Percentiles rank a stretch among this genome's conserved stretches.
phyloP scores from a whole-genome alignment of 2,888 invertebrate species.

The Tetragonisca angustula region DNA sequence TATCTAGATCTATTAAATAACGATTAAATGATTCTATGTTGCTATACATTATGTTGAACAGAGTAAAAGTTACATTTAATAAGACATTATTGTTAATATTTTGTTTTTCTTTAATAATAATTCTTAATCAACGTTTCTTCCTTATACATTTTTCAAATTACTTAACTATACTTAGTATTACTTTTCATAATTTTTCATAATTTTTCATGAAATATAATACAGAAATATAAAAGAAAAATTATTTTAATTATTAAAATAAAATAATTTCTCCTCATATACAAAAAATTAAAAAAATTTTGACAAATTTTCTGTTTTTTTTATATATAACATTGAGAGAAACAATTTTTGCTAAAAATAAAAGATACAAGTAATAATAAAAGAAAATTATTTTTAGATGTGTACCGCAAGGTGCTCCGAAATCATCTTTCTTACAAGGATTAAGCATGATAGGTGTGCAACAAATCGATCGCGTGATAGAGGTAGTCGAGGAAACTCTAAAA shows the following conservation, averaged over 20 bases:
- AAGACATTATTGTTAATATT: background rate
- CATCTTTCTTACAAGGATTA: conserved; percentile 89
- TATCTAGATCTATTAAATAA: background rate
- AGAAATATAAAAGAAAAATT: background rate
- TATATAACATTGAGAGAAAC: background rate
- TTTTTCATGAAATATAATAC: no score
- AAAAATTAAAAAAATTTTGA: background rate
- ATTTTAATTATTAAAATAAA: background rate
- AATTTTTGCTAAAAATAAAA: no score
- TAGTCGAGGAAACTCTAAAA: conserved; percentile 98
- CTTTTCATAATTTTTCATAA: no score
- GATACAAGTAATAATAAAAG: background rate
- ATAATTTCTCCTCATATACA: background rate
- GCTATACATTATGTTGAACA: background rate
- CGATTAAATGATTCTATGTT: background rate
- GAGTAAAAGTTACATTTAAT: background rate
- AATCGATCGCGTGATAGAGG: conserved; percentile 98
- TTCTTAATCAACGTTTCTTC: background rate
- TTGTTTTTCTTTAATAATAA: background rate
- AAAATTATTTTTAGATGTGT: conserved; percentile 87
- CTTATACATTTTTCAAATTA: no score
- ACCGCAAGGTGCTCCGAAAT: conserved; percentile 95
- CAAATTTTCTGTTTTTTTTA: background rate
- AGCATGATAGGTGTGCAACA: conserved; percentile 99
- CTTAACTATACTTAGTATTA: no score